phyloP scores from a whole-genome alignment of 2,888 invertebrate species.

The Erebia palarica region DNA sequence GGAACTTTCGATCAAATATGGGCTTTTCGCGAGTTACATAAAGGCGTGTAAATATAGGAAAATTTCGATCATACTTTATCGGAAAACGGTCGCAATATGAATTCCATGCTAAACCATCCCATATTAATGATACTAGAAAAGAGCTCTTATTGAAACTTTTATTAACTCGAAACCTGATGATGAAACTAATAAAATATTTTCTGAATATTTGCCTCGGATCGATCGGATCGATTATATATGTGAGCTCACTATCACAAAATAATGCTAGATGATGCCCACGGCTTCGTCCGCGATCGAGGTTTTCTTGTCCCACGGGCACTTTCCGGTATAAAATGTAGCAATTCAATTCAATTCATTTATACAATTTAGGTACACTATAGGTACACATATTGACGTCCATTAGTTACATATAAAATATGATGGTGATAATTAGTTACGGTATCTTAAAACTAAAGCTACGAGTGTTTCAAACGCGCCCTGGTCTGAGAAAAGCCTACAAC shows the following conservation, averaged over 20 bases:
- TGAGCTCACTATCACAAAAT: neutral
- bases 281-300: no score
- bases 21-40: neutral
- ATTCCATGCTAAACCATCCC: neutral
- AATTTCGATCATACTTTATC: neutral
- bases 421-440: no score
- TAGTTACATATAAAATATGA: no score
- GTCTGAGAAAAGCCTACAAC: no score
- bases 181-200: conserved; percentile 9
- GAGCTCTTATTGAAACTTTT: conserved; percentile 10
- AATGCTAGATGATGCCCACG: no score
- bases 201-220: neutral
- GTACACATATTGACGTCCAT: no score
- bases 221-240: neutral
- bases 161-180: conserved; percentile 1
- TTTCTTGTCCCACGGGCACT: no score
- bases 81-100: neutral
- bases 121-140: neutral
- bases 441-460: no score
- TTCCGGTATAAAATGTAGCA: no score
- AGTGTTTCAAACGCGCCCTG: no score
- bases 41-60: neutral
- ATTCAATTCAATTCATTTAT: no score
- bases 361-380: no score
- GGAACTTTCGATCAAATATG: neutral